Evolutionary conservation across 1,140 invertebrate genomes (phyloP).

Genomic region (Caenorhabditis inopinata): DNA sequence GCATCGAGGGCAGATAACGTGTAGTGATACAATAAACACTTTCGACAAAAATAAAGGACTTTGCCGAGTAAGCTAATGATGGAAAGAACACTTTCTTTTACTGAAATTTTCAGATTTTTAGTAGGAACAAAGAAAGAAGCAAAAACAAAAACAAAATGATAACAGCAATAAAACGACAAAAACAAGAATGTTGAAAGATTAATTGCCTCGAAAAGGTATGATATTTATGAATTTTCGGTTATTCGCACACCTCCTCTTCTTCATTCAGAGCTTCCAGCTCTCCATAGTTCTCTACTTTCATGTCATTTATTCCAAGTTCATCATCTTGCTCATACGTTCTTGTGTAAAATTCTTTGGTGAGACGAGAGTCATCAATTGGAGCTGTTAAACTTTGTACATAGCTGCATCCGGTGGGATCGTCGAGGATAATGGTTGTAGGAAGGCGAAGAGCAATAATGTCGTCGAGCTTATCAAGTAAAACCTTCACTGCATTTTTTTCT

Average conservation of each 20-base stretch:
- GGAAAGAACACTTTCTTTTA: too few species aligned
- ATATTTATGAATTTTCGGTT: constrained; percentile 39
- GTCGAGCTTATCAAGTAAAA: constrained; percentile 54
- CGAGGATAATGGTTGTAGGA: constrained; percentile 78
- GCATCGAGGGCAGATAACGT: too few species aligned
- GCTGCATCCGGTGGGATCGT: constrained; percentile 95
- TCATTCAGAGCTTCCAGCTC: constrained; percentile 57
- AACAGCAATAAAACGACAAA: neutral
- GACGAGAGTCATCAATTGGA: constrained; percentile 74
- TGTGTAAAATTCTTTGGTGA: constrained; percentile 80
- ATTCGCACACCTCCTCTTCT: constrained; percentile 53
- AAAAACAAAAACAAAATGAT: neutral
- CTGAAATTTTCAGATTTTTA: too few species aligned
- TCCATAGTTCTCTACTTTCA: constrained; percentile 76
- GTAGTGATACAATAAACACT: too few species aligned
- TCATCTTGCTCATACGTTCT: constrained; percentile 89
- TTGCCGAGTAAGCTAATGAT: too few species aligned
- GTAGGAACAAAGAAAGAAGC: neutral
- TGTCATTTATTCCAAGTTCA: constrained; percentile 90
- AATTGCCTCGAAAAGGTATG: too few species aligned
- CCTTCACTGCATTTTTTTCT: constrained; percentile 49
- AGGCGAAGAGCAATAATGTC: constrained; percentile 71
- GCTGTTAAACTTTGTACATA: constrained; percentile 81
- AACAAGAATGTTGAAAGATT: neutral
- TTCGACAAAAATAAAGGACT: too few species aligned